Evolutionary conservation across 2,113 vertebrate species (phyloP), one percentile per base, ranked within the genome.

Genomic region (Fregetta grallaria): DNA sequence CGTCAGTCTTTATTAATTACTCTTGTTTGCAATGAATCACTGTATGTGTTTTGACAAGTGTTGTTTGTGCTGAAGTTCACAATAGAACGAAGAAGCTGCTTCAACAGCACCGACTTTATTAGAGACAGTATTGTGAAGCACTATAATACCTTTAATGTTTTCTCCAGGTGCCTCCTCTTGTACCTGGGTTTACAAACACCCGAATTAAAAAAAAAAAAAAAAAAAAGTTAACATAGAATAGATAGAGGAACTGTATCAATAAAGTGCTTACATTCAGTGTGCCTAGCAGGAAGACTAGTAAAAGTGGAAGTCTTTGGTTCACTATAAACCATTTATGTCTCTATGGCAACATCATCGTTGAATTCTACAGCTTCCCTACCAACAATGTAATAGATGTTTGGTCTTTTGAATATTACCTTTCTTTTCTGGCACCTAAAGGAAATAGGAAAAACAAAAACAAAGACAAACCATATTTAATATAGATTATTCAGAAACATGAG

Each of bases 301-400:
- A 62, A 93, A 89, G 74, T 50, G 18, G 55, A 85, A 65, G 79
- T 72, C 47, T 80, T 93, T 63, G 4, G 59, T 53, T 95, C 63
- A 27, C 42, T 83, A 23, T 62, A 56, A 94, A 50, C 53, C 56
- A 86, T 86, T 94, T 76, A 88, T 20, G 67, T 97, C 96, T 84
- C 97, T 82, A 96, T 94, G 53, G 95, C 81, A 97, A 98, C 96
- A 58, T 9, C 2, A 2, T 5, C 82, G 86, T 91, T 71, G 45
- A 63, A 92, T 96, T 77, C 65, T 38, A n/a, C 5, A n/a, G 67
- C 65, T 86, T 70, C 30, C 21, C 71, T 68, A 73, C 78, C 74
- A 89, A 80, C 34, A 95, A 68, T 58, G 53, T 87, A 78, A 88
- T 34, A 94, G 70, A 81, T 30, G 68, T 66, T 74, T 13, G 5